Evolutionary conservation across 2,113 vertebrate genomes (phyloP), one percentile per base, ranked within the genome.

Genomic region (Aplodontia rufa): DNA sequence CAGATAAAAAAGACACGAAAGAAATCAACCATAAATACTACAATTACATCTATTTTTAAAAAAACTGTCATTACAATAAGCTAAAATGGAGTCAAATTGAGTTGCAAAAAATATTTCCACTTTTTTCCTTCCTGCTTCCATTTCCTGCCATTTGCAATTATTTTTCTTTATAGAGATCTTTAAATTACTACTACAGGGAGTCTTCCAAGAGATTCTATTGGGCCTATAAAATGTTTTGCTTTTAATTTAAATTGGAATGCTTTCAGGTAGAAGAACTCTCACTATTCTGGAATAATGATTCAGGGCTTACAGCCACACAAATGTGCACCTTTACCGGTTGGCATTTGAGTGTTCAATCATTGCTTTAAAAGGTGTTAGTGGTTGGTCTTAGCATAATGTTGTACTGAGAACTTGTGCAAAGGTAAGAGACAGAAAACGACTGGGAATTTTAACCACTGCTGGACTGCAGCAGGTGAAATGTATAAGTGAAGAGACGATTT

Each of bases 11-110:
- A 78, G 10, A 64, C 62, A 81, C 40, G 89, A 92, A 75, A 87
- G 53, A 82, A 87, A 83, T 91, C 40, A 64, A 60, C 32, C 35
- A 76, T 58, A 40, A 35, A 37, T 69, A 51, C 83, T 87, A 87
- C 66, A 76, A 88, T 85, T 79, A n/a, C 11, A 75, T n/a, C 13
- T 93, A 90, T 87, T 93, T 96, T 92, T 14, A 30, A 96, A 84
- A 95, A 47, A n/a, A 87, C 16, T 76, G 24, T 87, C 35, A 93
- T 5, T 28, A 86, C 20, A 45, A 69, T 81, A 84, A 95, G 66
- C 45, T 88, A 92, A 83, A 79, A 9, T 66, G 53, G 62, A 89
- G 10, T n/a, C 40, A 86, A 68, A 1, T 17, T 66, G 42, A 91
- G 17, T 74, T 42, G 89, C 62, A 83, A 88, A 90, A 84, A 47